Evolutionary conservation across 2,888 invertebrate genomes (phyloP).

Genomic region (Microctonus aethiopoides): DNA sequence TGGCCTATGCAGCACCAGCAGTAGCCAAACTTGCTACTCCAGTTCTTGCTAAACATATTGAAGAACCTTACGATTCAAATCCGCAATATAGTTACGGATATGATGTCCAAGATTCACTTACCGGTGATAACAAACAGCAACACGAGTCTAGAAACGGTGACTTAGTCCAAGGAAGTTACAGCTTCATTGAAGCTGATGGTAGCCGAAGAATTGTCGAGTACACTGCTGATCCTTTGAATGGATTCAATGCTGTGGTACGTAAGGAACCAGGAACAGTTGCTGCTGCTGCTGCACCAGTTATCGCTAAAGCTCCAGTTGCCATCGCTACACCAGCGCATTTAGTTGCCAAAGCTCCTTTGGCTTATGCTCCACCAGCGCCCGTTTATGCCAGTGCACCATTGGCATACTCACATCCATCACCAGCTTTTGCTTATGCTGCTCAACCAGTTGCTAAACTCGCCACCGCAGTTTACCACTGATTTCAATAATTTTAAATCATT

Average conservation of each 20-base stretch:
- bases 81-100: slow-evolving; percentile 47
- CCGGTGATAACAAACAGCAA: slow-evolving; percentile 48
- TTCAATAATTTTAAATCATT: neutral
- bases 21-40: slow-evolving; percentile 37
- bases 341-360: slow-evolving; percentile 19
- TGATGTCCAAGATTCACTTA: slow-evolving; percentile 48
- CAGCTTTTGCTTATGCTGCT: slow-evolving; percentile 16
- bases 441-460: slow-evolving; percentile 2
- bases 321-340: slow-evolving; percentile 24
- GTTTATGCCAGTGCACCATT: slow-evolving; percentile 10
- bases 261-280: slow-evolving; percentile 40
- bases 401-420: slow-evolving; percentile 20
- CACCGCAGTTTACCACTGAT: neutral
- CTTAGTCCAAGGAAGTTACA: slow-evolving; percentile 43
- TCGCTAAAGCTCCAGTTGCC: slow-evolving; percentile 18
- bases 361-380: slow-evolving; percentile 24
- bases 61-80: slow-evolving; percentile 39
- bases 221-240: slow-evolving; percentile 42
- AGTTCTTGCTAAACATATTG: slow-evolving; percentile 34
- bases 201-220: slow-evolving; percentile 42
- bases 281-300: slow-evolving; percentile 33
- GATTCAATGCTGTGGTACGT: slow-evolving; percentile 43
- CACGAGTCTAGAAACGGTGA: slow-evolving; percentile 45
- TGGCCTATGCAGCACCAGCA: slow-evolving; percentile 37
- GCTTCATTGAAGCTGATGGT: slow-evolving; percentile 42